Conservation (phyloP, 2,888 invertebrate genomes). For the Gastrophysa polygoni region DNA sequence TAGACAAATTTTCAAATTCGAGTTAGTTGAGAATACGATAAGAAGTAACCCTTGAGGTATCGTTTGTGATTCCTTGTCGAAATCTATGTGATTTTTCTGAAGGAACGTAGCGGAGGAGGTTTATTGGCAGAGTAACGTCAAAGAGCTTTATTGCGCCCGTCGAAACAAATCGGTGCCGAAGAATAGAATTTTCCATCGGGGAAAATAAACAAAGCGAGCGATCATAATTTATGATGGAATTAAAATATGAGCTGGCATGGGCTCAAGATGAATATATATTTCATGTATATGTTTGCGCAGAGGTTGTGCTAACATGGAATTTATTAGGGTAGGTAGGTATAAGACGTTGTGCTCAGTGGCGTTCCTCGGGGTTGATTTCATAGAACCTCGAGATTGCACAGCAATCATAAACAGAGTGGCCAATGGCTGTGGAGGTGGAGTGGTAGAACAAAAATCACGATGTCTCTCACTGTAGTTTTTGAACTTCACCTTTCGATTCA, state of each 20-base stretch:
- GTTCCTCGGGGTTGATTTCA: background rate
- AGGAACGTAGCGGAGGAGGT: background rate
- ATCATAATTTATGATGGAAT: background rate
- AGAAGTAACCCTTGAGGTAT: too few relatives aligned
- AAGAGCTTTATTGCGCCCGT: background rate
- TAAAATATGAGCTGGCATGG: background rate
- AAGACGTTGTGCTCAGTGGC: background rate
- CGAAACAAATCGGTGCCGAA: background rate
- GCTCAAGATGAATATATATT: background rate
- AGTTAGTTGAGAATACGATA: too few relatives aligned
- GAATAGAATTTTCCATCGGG: background rate
- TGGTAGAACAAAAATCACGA: too few relatives aligned
- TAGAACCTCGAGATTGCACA: too few relatives aligned
- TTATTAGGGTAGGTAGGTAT: background rate
- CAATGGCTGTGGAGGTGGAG: too few relatives aligned
- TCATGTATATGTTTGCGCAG: background rate
- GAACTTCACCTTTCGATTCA: too few relatives aligned
- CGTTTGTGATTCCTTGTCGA: background rate
- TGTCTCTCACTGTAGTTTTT: too few relatives aligned
- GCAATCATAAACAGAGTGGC: too few relatives aligned
- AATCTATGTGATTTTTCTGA: background rate
- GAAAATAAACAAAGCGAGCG: background rate
- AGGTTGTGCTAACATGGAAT: background rate
- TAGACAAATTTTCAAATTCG: too few relatives aligned
- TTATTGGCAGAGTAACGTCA: background rate